Base-by-base conservation (phyloP, 1,140 invertebrate genomes). In the Eufriesea mexicana region DNA sequence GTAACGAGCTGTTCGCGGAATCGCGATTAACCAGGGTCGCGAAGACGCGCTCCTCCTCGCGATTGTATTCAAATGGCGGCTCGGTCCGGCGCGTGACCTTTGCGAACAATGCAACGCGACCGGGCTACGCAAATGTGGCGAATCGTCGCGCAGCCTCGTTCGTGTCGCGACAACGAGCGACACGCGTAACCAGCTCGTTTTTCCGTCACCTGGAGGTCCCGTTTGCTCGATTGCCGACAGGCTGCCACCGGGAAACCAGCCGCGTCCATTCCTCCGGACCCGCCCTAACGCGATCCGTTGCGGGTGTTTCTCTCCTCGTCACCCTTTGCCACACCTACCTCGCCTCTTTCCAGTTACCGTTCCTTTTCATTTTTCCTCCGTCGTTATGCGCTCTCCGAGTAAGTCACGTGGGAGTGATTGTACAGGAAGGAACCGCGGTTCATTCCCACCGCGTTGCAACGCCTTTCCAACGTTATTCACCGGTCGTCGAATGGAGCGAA, bases 51-150 rank as follows among this genome's bases (percentile, higher is more conserved):
- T 23, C 18, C 68, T 54, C n/a, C 68, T 62, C 45, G 20, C 9
- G 35, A 74, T 64, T 80, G 78, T 80, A 80, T 74, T 80, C 74
- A 80, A 80, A 80, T 74, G 23, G 12, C n/a, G 42, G 35, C 68
- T 74, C 59, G 57, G 28, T 45, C 42, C 20, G 57, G 18, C 70
- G 49, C 59, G 23, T 74, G 71, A 73, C 70, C 78, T 80, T 80
- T 80, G 10, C 59, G 47, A 73, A 80, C 78, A 79, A 79, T 79
- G 55, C 25, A 23, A 28, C 49, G 9, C 47, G 45, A 70, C 23
- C 35, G 9, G 10, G 51, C 25, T 59, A 72, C 25, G 62, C 47
- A 49, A 57, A 66, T 18, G 64, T 42, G 6, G 23, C 12, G 51
- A 14, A 47, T 76, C 64, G 23, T 68, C n/a, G 35, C 18, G 14